These are phyloP conservation scores for Pristionchus exspectatus DNA, from an alignment of 2,888 invertebrate genomes.

Conservation along the genomic window DNA sequence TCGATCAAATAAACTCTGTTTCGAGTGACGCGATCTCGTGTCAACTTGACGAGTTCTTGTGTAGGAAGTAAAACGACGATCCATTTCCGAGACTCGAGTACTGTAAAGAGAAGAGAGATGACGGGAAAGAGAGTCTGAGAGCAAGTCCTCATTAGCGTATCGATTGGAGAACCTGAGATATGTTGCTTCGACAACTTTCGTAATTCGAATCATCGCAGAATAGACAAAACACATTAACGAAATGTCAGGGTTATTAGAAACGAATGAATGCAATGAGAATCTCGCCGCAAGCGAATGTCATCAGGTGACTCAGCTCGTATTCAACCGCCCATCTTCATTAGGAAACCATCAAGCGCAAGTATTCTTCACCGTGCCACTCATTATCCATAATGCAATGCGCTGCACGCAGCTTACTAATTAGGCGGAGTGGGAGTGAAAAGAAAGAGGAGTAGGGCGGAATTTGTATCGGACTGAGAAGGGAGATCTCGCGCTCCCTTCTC, in stretches of 20 bases:
- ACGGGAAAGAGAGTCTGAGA: not conserved
- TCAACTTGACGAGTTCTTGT: not conserved
- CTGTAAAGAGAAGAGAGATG: not conserved
- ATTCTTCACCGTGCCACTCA: not conserved
- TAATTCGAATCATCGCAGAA: not conserved
- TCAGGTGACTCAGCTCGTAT: conserved; percentile 25
- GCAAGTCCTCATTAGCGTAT: not conserved
- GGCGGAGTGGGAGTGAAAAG: conserved; percentile 7
- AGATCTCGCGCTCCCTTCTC: not conserved
- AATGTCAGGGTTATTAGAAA: conserved; percentile 42
- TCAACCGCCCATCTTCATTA: conserved; percentile 20
- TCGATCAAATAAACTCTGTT: conserved; percentile 20
- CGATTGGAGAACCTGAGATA: not conserved
- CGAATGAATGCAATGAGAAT: conserved; percentile 17
- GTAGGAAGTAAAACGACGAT: not conserved
- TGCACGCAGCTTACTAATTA: not conserved
- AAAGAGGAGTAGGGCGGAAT: not conserved
- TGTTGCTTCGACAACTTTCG: not conserved
- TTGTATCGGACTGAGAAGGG: not conserved
- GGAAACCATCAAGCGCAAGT: not conserved
- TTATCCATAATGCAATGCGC: not conserved
- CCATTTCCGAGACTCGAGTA: not conserved
- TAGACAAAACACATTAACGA: conserved; percentile 31
- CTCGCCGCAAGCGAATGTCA: not conserved
- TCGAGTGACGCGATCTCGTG: not conserved